Evolutionary conservation across 30 jellyfish, hydroid and myxozoan genomes (phyloP), one percentile per base, ranked within the genome.

Genomic region (Morbakka virulenta): DNA sequence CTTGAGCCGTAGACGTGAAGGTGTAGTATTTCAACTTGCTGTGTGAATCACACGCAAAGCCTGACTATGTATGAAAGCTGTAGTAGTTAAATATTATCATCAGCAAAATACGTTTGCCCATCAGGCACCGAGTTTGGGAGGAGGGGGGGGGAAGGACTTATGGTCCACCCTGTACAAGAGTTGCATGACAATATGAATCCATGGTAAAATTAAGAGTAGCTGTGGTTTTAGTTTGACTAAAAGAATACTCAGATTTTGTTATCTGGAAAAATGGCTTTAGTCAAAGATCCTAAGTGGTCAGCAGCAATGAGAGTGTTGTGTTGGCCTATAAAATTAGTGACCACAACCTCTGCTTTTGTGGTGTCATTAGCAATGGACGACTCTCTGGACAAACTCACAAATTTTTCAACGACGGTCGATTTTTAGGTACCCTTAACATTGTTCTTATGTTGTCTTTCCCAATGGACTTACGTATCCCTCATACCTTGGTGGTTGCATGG

Each of bases 401-500:
- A 61, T 4, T 29, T 33, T 20, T 27, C 61, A 53, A 30, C 3
- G 3, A 73, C 72, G 50, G 93, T 21, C 36, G 72, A 70, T 52
- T 36, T 12, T 25, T 71, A 53, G 24, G 21, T 24, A 21, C 64
- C 22, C 67, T 22, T 35, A 67, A 69, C 84, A 50, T 69, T 52
- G 69, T 25, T 47, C 53, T 48, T 80, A 35, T 67, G 85, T 66
- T 69, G 69, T 17, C 67, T 52, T 64, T 76, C 30, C 29, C 93
- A 77, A 62, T 76, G 95, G 52, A 64, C 86, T 26, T 27, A 13
- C 26, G 77, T 81, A 79, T 85, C 95, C 35, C 35, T 79, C 21
- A 85, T 50, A 11, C 95, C 95, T 51, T 85, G 95, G 35, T 85
- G 94, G 68, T 62, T 62, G 64, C 95, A 78, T 36, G 74, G 34